Evolutionary conservation across 2,797 vertebrate species (phyloP), one percentile per base, ranked within the genome.

Genomic region (Ibycter americanus): DNA sequence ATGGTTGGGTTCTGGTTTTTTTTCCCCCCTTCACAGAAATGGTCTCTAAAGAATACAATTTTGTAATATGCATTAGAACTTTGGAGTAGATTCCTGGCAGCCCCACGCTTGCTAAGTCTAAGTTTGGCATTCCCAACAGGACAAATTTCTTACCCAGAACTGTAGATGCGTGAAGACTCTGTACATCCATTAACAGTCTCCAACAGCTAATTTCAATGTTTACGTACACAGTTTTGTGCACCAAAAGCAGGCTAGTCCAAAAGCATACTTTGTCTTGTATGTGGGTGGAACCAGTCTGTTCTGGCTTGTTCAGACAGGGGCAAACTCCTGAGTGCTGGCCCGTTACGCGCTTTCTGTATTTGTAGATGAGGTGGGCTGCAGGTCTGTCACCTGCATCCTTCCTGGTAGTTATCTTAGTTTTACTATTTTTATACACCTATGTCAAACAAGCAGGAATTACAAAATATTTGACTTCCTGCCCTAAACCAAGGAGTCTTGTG

Each of bases 261-360:
- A 86, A 72, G 11, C 10, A 68, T 62, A 22, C 4, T 22, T 67
- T 20, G 8, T 54, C 26, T 38, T 66, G 8, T 34, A 70, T 34
- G 3, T 18, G 40, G n/a, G 21, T 79, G 51, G 46, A 58, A 85
- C 3, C 7, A 51, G 32, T 32, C 49, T 54, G 27, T 42, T 63
- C 27, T 65, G 68, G 12, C 40, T 67, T 63, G 47, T 32, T 89
- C 18, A 44, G 36, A 5, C 0, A 52, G 31, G 36, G 6, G 44
- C 11, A 36, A 52, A 14, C 14, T 88, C 61, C 80, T 0, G 4
- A n/a, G 27, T 17, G 56, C 36, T 54, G 32, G 62, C 46, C 56
- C 3, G 1, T 4, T 20, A 21, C 0, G 7, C 25, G 4, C 42
- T 52, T 55, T 26, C 0, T 23, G 0, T 47, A 10, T 47, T 38